Evolutionary conservation across 92 coral and sea anemone species (phyloP), one percentile per base, ranked within the genome.

Genomic region (Bergia puertoricense): DNA sequence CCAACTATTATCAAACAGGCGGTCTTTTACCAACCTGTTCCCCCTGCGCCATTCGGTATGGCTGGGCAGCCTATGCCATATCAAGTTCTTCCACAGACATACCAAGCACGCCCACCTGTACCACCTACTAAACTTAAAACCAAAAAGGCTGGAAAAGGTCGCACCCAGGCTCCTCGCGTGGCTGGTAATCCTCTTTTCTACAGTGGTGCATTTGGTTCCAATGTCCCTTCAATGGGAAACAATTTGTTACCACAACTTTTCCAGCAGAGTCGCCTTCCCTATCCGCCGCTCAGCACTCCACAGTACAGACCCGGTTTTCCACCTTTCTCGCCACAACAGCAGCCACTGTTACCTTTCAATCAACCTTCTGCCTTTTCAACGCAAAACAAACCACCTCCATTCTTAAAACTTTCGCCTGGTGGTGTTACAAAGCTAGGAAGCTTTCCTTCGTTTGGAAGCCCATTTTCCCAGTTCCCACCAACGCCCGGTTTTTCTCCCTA

Each of bases 111-210:
- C 45, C 45, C 36, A 13, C 68, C 87, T 36, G 51, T 71, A 22
- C 56, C 51, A 8, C 85, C 36, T 37, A 16, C 71, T 18, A 39
- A 56, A 4, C 85, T 81, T 18, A 40, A 74, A 39, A 48, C 79
- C 79, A 74, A 38, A 83, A 45, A 37, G 43, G 39, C 36, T 83
- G 65, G 86, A 6, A 69, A 69, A 69, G 74, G 62, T 20, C 79
- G 6, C 23, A 40, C 36, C 39, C 45, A 46, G 18, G 14, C 30
- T 45, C 78, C 87, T 38, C 66, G 67, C 9, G 79, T 84, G 23
- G 87, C 87, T 5, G 87, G 46, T 8, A 84, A 84, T 22, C 87
- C 87, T 13, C 87, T 84, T 36, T 84, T 84, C 56, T 84, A 84
- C 74, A 71, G 65, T 36, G 87, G 87, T 23, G 87, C 79, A 20